Evolutionary conservation across 2,888 invertebrate species (phyloP).

Genomic region (Pandemis cinnamomeana): DNA sequence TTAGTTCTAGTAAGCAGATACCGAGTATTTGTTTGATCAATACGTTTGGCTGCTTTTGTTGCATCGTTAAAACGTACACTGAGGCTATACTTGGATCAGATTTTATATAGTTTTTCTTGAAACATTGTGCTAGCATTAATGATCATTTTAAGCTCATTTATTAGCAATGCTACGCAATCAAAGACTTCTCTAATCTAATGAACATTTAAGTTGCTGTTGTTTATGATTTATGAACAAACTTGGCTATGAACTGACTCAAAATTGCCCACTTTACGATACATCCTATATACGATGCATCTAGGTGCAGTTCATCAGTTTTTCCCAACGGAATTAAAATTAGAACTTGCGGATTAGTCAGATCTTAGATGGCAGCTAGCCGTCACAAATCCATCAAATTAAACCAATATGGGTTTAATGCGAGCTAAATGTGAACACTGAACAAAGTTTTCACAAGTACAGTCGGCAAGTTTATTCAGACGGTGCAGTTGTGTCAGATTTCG

Average conservation of each 20-base stretch:
- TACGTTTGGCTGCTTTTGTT: conserved; percentile 41
- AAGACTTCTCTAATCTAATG: too few species aligned
- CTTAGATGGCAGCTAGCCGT: background rate
- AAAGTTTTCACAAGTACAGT: conserved; percentile 59
- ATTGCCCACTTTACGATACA: too few species aligned
- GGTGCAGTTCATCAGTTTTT: too few species aligned
- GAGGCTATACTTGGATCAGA: background rate
- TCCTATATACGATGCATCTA: too few species aligned
- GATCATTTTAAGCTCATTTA: too few species aligned
- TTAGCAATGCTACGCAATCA: too few species aligned
- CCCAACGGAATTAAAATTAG: too few species aligned
- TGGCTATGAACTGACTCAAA: too few species aligned
- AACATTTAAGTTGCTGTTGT: too few species aligned
- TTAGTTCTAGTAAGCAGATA: background rate
- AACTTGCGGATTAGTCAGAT: background rate
- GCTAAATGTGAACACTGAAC: conserved; percentile 53
- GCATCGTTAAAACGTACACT: conserved; percentile 30
- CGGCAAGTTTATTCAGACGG: conserved; percentile 70
- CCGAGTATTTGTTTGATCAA: conserved; percentile 46
- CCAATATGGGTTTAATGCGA: conserved; percentile 43
- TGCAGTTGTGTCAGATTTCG: conserved; percentile 72
- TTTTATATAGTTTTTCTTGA: background rate
- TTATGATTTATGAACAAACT: too few species aligned
- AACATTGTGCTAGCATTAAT: too few species aligned
- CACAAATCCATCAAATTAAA: conserved; percentile 8